These are phyloP conservation scores for Formicarius rufipectus DNA, from an alignment of 2,113 vertebrate species.

Conservation along the genomic window DNA sequence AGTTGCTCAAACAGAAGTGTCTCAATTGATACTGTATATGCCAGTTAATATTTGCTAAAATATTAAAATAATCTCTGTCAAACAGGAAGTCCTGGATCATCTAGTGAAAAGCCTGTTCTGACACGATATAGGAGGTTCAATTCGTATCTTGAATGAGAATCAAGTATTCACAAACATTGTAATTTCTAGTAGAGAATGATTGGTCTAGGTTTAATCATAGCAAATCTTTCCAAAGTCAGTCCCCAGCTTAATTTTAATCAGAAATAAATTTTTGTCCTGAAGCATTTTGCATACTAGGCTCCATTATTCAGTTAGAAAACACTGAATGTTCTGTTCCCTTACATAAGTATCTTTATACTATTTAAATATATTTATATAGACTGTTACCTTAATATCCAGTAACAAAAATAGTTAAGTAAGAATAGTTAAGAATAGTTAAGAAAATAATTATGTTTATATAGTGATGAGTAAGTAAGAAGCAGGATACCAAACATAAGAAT, in stretches of 20 bases:
- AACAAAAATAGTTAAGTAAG: background rate
- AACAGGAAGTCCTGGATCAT: background rate
- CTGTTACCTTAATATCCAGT: background rate
- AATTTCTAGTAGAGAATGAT: background rate
- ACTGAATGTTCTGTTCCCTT: background rate
- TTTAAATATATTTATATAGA: background rate
- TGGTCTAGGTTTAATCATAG: background rate
- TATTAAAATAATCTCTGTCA: background rate
- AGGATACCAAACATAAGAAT: background rate
- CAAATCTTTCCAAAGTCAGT: background rate
- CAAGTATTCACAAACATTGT: background rate
- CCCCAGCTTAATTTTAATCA: background rate
- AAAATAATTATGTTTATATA: background rate
- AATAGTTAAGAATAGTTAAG: background rate
- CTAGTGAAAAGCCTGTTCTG: background rate
- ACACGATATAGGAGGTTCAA: background rate
- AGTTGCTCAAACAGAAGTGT: background rate
- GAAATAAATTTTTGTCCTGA: background rate
- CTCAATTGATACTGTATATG: background rate
- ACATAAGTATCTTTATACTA: background rate
- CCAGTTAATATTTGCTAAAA: background rate
- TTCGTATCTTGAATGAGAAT: background rate
- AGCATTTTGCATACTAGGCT: background rate
- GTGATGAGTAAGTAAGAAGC: background rate
- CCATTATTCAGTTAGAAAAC: background rate